Evolutionary conservation across 2,113 vertebrate genomes (phyloP).

Genomic region (Petrocephalus microphthalmus): DNA sequence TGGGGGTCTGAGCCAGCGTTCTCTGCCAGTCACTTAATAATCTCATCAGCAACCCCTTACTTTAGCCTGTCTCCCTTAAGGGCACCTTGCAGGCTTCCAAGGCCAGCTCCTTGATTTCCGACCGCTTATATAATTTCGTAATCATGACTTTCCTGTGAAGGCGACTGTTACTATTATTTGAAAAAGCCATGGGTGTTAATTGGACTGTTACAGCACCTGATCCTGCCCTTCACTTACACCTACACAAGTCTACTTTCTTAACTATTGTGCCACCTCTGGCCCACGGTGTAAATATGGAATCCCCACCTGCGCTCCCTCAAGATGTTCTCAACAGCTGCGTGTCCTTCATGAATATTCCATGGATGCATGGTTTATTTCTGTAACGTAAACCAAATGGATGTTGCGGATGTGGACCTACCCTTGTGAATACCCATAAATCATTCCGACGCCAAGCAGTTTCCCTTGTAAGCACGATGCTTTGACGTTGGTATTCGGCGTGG

Average conservation of each 20-base stretch:
- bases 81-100: background rate
- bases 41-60: slow-evolving; percentile 3
- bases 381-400: background rate
- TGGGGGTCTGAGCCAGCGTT: background rate
- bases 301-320: background rate
- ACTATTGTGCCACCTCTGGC: background rate
- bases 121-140: background rate
- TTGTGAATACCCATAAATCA: slow-evolving; percentile 15
- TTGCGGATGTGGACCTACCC: background rate
- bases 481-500: background rate
- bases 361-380: background rate
- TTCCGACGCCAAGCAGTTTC: background rate
- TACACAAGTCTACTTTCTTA: background rate
- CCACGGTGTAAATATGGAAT: background rate
- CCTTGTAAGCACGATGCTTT: background rate
- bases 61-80: background rate
- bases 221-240: background rate
- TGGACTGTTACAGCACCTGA: background rate
- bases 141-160: slow-evolving; percentile 1
- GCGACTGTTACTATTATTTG: background rate
- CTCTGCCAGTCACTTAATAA: slow-evolving; percentile 5
- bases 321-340: background rate
- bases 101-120: background rate
- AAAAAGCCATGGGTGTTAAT: background rate
- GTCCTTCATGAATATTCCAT: slow-evolving; percentile 17